A percentile compares a stretch with the other conserved stretches of the same genome.
These are phyloP conservation scores for Chionomys nivalis DNA, from an alignment of 2,113 vertebrate genomes.

Conservation along the genomic window DNA sequence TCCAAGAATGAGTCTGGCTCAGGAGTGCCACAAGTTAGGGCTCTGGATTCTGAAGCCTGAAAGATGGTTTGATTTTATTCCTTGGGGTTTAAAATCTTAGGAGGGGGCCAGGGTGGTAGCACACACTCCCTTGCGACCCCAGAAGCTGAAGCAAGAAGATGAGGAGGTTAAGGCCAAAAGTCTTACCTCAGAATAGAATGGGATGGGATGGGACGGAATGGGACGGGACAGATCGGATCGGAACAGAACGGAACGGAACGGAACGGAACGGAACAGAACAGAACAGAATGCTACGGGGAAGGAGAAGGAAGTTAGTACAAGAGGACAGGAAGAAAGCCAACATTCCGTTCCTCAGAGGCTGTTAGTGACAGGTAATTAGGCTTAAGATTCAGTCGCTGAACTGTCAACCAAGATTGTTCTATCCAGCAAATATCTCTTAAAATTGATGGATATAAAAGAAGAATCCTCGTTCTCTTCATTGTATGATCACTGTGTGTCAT, in stretches of 20 bases:
- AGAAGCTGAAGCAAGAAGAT: neutral
- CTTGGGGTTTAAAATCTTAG: neutral
- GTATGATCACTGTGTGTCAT: too few species aligned
- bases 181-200: neutral
- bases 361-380: neutral
- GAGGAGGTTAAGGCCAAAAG: neutral
- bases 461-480: too few species aligned
- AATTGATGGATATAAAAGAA: too few species aligned
- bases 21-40: neutral
- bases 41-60: neutral
- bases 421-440: too few species aligned
- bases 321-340: neutral
- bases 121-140: too few species aligned
- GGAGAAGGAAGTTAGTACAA: neutral
- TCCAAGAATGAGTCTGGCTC: neutral
- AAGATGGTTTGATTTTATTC: neutral
- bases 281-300: too few species aligned
- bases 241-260: too few species aligned
- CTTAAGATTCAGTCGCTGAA: too few species aligned
- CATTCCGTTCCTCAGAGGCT: neutral
- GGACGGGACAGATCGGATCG: accelerated
- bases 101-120: neutral
- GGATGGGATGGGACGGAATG: accelerated
- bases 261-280: too few species aligned
- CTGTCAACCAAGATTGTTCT: too few species aligned